A percentile compares a stretch with the other conserved stretches of the same genome.
Conservation (phyloP, 2,113 vertebrate species). For the Toxotes chatareus region DNA sequence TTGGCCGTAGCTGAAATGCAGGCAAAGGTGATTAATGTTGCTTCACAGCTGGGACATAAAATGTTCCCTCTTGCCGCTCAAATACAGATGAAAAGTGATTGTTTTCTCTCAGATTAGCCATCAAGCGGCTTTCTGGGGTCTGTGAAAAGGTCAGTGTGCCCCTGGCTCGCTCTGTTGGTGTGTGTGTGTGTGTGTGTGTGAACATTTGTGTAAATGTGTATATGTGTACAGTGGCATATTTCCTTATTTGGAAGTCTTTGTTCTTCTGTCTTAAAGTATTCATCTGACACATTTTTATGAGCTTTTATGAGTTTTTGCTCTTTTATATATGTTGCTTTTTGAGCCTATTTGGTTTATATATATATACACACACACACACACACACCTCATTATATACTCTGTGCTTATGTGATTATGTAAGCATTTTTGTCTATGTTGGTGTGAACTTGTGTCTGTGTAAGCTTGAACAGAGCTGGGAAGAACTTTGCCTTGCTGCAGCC, state of each 20-base stretch:
- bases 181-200: neutral
- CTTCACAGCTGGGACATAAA: constrained; percentile 65
- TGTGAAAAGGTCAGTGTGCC: constrained; percentile 50
- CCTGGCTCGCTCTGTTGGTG: neutral
- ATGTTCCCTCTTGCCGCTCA: constrained; percentile 64
- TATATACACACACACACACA: too few species aligned
- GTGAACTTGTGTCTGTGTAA: neutral
- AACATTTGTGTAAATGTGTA: too few species aligned
- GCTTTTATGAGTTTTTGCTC: neutral
- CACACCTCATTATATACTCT: neutral
- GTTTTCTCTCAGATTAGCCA: constrained; percentile 68
- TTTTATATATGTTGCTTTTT: neutral
- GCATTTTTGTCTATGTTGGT: neutral
- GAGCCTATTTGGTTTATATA: neutral
- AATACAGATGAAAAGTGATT: constrained; percentile 71
- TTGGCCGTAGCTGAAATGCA: constrained; percentile 72
- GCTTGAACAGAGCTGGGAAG: neutral
- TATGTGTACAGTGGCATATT: constrained; percentile 5
- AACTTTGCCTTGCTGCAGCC: too few species aligned
- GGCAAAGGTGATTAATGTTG: constrained; percentile 76
- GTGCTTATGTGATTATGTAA: neutral
- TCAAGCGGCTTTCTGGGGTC: constrained; percentile 63
- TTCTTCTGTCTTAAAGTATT: neutral
- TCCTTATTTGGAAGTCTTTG: constrained; percentile 5
- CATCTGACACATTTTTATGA: neutral